Base-by-base conservation (phyloP, 2,888 invertebrate species). In the Lepidocyrtinus sp. region DNA sequence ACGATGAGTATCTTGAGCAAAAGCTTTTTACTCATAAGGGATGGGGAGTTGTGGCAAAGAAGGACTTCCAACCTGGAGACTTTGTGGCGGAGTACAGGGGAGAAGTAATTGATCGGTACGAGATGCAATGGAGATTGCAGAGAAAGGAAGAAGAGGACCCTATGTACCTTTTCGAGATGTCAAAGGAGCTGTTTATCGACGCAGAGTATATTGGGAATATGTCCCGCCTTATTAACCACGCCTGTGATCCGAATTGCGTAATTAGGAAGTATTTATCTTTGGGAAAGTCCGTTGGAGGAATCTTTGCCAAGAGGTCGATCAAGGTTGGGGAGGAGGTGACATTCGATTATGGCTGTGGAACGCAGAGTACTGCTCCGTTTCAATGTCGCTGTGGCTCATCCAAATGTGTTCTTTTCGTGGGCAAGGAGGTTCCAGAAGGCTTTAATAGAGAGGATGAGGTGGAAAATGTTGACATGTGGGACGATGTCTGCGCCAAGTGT, bases 51-150 rank as follows among this genome's bases (percentile, higher is more conserved):
- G 22, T 65, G 2, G 82, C 84, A 0, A 72, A 27, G 1, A 65
- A 50, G 9, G 24, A 22, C 0, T 74, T 86, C 22, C 70, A 78
- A 0, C 65, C 79, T 21, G 85, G 84, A 0, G 84, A 83, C 2
- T 86, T 85, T 27, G 73, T 86, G 0, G 76, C 82, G 12, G 86
- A 86, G 62, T 86, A 86, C 26, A 64, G 83, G 17, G 86, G 86
- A 12, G 86, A 86, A 71, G 76, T 85, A 0, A 85, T 86, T 36
- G 71, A 75, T 26, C 72, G 79, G 24, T 70, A 69, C 1, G 85
- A 85, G 67, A 82, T 71, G 73, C 59, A 17, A 9, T 82, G 78
- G 76, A 45, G 86, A 25, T 72, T 78, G 19, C 62, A 72, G 12
- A 50, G 64, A n/a, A 84, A 85, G 45, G 72, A 65, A 2, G 84